A percentile compares a stretch with the other conserved stretches of the same genome.
Conservation (phyloP, 1,140 invertebrate genomes). For the Lordiphosa collinella region DNA sequence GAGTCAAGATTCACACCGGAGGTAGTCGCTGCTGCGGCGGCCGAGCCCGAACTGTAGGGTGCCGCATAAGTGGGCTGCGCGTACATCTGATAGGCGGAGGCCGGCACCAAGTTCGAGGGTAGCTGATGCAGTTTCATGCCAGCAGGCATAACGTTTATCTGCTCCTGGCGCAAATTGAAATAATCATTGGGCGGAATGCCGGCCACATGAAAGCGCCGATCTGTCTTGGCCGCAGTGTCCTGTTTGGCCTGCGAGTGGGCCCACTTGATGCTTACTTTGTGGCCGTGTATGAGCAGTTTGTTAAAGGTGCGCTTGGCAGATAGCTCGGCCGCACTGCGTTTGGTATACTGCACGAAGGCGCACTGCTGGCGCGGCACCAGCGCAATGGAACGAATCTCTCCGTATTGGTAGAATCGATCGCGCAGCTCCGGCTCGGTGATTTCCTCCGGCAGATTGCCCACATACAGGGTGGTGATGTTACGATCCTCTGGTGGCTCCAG, state of each 20-base stretch:
- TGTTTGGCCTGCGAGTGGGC: conserved; percentile 92
- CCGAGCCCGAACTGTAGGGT: conserved; percentile 52
- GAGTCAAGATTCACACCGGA: conserved; percentile 59
- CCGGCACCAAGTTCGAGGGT: conserved; percentile 82
- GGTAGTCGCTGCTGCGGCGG: conserved; percentile 25
- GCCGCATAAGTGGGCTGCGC: conserved; percentile 82
- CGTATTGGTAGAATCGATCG: conserved; percentile 96
- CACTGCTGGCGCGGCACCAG: conserved; percentile 96
- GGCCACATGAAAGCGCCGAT: conserved; percentile 86
- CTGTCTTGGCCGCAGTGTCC: conserved; percentile 79
- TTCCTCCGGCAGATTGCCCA: conserved; percentile 94
- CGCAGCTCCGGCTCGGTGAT: conserved; percentile 93
- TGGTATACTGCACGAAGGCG: conserved; percentile 98
- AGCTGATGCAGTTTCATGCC: conserved; percentile 78
- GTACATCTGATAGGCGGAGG: conserved; percentile 82
- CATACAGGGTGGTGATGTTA: conserved; percentile 97
- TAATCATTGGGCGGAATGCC: conserved; percentile 92
- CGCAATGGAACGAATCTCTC: conserved; percentile 97
- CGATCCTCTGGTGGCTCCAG: conserved; percentile 97
- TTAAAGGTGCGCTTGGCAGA: conserved; percentile 98
- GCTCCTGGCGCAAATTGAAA: conserved; percentile 86
- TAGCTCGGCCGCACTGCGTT: conserved; percentile 91
- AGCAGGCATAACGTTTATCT: conserved; percentile 81
- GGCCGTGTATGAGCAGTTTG: conserved; percentile 92
- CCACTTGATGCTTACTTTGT: conserved; percentile 97